A percentile compares a stretch with the other conserved stretches of the same genome.
Evolutionary conservation across 2,888 invertebrate genomes (phyloP).

Genomic region (Phengaris arion): DNA sequence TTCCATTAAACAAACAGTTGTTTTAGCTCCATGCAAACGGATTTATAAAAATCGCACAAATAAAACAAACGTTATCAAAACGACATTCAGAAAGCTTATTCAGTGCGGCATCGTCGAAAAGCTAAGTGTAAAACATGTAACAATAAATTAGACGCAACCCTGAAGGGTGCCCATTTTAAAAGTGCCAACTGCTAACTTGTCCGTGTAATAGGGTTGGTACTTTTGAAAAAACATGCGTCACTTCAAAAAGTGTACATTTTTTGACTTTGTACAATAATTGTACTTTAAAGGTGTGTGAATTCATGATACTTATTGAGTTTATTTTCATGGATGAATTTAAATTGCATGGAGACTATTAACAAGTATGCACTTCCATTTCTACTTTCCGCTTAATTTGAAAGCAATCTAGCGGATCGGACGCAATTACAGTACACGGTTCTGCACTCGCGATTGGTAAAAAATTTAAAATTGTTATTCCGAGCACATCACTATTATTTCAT

Average conservation of each 20-base stretch:
- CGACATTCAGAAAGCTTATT: constrained; percentile 14
- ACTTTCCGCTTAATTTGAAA: constrained; percentile 20
- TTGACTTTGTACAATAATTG: background rate
- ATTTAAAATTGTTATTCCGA: constrained; percentile 2
- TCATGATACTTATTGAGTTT: background rate
- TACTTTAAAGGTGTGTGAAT: background rate
- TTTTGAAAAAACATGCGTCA: background rate
- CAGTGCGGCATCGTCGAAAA: constrained; percentile 34
- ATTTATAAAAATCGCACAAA: background rate
- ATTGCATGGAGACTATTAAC: constrained; percentile 1
- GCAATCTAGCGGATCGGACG: constrained; percentile 15
- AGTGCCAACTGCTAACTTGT: constrained; percentile 28
- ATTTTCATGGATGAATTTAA: constrained; percentile 6
- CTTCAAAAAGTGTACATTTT: background rate
- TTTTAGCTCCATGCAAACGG: background rate
- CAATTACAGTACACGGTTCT: constrained; percentile 6
- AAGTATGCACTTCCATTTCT: constrained; percentile 3
- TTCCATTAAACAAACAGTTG: background rate
- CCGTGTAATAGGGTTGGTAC: background rate
- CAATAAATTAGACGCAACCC: constrained; percentile 46
- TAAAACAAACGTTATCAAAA: constrained; percentile 25
- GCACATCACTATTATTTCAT: constrained; percentile 13
- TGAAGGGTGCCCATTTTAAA: constrained; percentile 29
- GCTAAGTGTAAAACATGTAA: constrained; percentile 43
- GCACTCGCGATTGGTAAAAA: constrained; percentile 15